Base-by-base conservation (phyloP, 1,140 invertebrate species). In the Bombus superbus region DNA sequence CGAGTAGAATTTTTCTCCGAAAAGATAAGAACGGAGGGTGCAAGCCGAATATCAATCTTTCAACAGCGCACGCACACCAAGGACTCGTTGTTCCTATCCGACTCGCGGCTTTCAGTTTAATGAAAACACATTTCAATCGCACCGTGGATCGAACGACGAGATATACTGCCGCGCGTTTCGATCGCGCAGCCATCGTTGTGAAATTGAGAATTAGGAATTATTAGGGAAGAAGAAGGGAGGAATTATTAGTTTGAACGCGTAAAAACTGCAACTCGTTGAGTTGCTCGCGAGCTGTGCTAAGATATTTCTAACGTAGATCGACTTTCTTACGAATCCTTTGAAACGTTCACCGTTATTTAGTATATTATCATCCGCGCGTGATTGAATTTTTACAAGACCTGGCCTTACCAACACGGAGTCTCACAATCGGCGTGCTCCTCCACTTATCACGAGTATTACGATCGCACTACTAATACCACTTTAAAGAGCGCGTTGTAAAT, bases 21-120 rank as follows among this genome's bases (percentile, higher is more conserved):
- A 25, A 13, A 62, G 53, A 59, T 42, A 28, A 75, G 57, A 62
- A 77, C 53, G 40, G 3, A 10, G 18, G 62, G 64, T 64, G 28
- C 38, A 40, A 81, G 35, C 22, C 68, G 59, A 74, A 44, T 82
- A 82, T 82, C 57, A 64, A 64, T 79, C 42, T 47, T 25, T 15
- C 5, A n/a, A 5, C 40, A n/a, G 5, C 40, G 3, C 22, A 22
- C 8, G 35, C 1, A 13, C 11, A 8, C 11, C 40, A 40, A 71
- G 0, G 38, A 22, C 4, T 28, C 10, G 38, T 4, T 18, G 15
- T 66, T 71, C 38, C 28, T 40, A 32, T 22, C 38, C 22, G 28
- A 22, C 18, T 42, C n/a, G n/a, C 57, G n/a, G 38, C 42, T 82
- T 57, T 75, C 71, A 82, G 11, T 75, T n/a, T 53, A 59, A 62